A percentile compares a stretch with the other conserved stretches of the same genome.
Conservation (phyloP, 2,888 invertebrate species). For the Eupithecia centaureata region DNA sequence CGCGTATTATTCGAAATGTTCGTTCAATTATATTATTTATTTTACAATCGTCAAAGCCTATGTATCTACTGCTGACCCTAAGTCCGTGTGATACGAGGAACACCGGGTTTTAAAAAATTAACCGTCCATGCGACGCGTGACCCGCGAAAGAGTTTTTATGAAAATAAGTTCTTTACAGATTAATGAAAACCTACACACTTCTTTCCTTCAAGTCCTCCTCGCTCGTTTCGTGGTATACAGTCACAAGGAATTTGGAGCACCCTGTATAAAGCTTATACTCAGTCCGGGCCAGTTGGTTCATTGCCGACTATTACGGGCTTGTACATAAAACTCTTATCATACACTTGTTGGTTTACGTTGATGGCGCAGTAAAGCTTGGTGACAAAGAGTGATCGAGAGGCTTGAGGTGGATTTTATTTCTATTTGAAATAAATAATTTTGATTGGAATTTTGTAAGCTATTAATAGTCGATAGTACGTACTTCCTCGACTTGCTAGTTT, state of each 20-base stretch:
- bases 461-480: too few relatives aligned
- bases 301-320: neutral
- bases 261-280: neutral
- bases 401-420: neutral
- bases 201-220: too few relatives aligned
- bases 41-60: too few relatives aligned
- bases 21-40: neutral
- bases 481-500: neutral
- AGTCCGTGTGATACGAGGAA: too few relatives aligned
- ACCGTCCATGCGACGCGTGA: too few relatives aligned
- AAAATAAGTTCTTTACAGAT: too few relatives aligned
- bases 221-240: too few relatives aligned
- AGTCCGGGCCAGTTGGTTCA: neutral
- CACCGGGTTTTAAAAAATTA: too few relatives aligned
- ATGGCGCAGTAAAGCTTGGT: neutral
- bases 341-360: conserved; percentile 6
- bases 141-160: too few relatives aligned
- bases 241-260: neutral
- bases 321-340: conserved; percentile 2
- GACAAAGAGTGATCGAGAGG: neutral
- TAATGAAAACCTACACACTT: too few relatives aligned
- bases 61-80: too few relatives aligned
- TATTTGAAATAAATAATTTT: neutral
- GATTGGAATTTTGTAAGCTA: neutral
- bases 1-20: neutral